Base-by-base conservation (phyloP, 2,797 vertebrate genomes). In the Alca torda region DNA sequence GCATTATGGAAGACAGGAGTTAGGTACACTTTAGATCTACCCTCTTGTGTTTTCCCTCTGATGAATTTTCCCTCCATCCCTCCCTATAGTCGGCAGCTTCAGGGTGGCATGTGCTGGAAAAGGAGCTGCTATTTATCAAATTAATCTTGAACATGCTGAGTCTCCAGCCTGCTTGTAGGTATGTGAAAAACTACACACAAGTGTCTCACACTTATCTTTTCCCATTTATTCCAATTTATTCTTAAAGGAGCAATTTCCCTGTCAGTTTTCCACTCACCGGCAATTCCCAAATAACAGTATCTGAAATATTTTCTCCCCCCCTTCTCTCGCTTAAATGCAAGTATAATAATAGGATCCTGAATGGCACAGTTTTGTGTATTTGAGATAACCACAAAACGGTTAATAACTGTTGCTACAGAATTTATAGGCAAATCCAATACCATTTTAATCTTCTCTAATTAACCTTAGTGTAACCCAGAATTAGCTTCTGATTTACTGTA, bases 71-170 rank as follows among this genome's bases (percentile, higher is more conserved):
- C 35, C 50, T 92, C 35, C 35, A 68, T 46, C 28, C 28, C 26
- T 59, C 19, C 35, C 37, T 65, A 2, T 51, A 69, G 59, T 60
- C 61, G 68, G 21, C 46, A 86, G 46, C 59, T 56, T 53, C 69
- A 72, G 30, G n/a, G 41, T 2, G 13, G 26, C 35, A 28, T 48
- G 46, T 74, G 50, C n/a, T 83, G 30, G 43, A 91, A 92, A 84
- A 92, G 33, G 37, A 83, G 53, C 13, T 73, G 50, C n/a, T 93
- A 59, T 78, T 96, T 91, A 76, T 90, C 87, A 91, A 90, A 86
- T 79, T 82, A 70, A 61, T 94, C 51, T 94, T 75, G 46, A 92
- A 88, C 73, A 69, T n/a, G 26, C 51, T 61, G 50, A 75, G 37
- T 68, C 26, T 53, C 35, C 54, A 88, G 50, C 6, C 41, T 91